Conservation (phyloP, 1,140 invertebrate genomes). For the Gryon sp. region DNA sequence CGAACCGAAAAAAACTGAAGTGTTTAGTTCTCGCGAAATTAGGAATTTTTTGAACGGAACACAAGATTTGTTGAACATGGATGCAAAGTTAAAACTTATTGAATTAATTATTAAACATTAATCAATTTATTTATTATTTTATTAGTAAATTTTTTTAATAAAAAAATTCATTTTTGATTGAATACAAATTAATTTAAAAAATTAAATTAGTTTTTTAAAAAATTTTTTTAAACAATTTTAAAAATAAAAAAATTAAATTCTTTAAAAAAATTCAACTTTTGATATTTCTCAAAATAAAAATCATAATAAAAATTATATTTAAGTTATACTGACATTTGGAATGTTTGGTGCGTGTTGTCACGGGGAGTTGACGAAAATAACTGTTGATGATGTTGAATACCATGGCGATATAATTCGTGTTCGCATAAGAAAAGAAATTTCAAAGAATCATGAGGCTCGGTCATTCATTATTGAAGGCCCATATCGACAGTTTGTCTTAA, state of each 20-base stretch:
- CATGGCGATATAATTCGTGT: conserved; percentile 3
- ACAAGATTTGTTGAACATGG: conserved; percentile 5
- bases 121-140: too few species aligned
- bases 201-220: too few species aligned
- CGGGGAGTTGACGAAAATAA: too few species aligned
- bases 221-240: too few species aligned
- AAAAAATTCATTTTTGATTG: too few species aligned
- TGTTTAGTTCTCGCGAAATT: not conserved
- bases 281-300: too few species aligned
- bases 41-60: not conserved
- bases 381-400: conserved; percentile 31
- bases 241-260: too few species aligned
- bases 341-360: conserved; percentile 10
- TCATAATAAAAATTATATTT: too few species aligned
- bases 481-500: conserved; percentile 13
- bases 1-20: conserved; percentile 1
- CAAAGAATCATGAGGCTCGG: conserved; percentile 26
- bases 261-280: too few species aligned
- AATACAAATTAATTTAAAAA: too few species aligned
- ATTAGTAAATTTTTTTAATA: too few species aligned
- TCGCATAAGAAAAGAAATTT: conserved; percentile 24
- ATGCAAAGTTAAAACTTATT: conserved; percentile 13
- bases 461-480: conserved; percentile 2
- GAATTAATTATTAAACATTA: too few species aligned
- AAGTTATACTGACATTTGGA: conserved; percentile 7